Evolutionary conservation across 2,888 invertebrate genomes (phyloP).

Genomic region (Harpalus rufipes): DNA sequence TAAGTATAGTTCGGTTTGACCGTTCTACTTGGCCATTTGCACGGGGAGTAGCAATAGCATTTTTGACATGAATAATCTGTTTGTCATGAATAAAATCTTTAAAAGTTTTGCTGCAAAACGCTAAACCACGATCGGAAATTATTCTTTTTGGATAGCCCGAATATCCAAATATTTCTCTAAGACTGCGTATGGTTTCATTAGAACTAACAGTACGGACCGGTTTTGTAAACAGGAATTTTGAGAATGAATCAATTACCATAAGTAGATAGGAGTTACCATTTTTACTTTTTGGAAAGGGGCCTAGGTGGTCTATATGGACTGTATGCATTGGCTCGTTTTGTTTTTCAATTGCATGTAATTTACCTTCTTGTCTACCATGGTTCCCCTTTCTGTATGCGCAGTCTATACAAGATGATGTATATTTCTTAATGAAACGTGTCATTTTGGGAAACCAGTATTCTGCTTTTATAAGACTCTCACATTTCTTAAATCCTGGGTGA

Average conservation of each 20-base stretch:
- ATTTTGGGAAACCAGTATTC: constrained; percentile 20
- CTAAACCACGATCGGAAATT: constrained; percentile 34
- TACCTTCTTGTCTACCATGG: constrained; percentile 10
- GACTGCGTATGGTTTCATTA: constrained; percentile 2
- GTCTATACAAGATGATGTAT: constrained; percentile 13
- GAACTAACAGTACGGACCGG: constrained; percentile 4
- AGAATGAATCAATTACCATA: constrained; percentile 21
- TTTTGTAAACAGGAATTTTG: constrained; percentile 7
- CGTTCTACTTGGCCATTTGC: constrained; percentile 24
- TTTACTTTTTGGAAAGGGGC: constrained; percentile 14
- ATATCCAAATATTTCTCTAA: constrained; percentile 33
- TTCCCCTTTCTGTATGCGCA: constrained; percentile 6
- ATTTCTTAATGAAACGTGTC: constrained; percentile 14
- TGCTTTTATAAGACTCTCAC: background rate
- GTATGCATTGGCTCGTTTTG: constrained; percentile 69
- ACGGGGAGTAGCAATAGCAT: constrained; percentile 4
- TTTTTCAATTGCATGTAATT: constrained; percentile 26
- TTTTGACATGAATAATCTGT: constrained; percentile 29
- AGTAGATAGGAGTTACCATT: constrained; percentile 24
- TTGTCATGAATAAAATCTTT: constrained; percentile 4
- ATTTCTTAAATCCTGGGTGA: constrained; percentile 19
- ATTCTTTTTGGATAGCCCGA: constrained; percentile 17
- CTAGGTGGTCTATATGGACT: constrained; percentile 68
- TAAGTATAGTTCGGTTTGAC: constrained; percentile 26
- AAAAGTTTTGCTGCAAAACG: constrained; percentile 14